phyloP scores from a whole-genome alignment of 2,113 vertebrate genomes.

The Ondatra zibethicus region DNA sequence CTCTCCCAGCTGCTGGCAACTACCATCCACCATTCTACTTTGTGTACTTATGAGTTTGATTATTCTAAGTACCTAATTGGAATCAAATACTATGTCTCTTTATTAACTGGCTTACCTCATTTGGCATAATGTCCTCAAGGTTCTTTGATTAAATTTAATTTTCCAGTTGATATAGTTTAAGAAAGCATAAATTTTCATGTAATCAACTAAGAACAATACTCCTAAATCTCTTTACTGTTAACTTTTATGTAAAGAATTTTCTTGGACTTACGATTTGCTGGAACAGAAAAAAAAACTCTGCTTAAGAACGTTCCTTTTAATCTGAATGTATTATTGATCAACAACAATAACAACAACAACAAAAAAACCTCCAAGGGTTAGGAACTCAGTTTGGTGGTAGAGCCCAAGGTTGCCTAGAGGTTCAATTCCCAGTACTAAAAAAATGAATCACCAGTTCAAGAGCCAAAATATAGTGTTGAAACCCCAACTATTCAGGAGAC shows the following conservation, averaged over 20 bases:
- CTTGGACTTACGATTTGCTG: neutral
- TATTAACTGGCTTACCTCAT: constrained; percentile 40
- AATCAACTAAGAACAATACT: constrained; percentile 13
- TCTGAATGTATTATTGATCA: neutral
- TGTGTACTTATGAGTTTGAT: constrained; percentile 21
- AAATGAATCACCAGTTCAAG: neutral
- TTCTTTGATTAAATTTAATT: constrained; percentile 45
- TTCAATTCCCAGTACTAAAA: neutral
- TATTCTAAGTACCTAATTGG: neutral
- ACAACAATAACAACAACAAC: neutral
- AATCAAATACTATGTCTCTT: constrained; percentile 59
- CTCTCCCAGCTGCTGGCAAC: neutral
- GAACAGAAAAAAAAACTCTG: constrained; percentile 47
- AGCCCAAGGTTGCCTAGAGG: neutral
- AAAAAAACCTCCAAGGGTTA: neutral
- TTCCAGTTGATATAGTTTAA: constrained; percentile 9
- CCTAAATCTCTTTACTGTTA: constrained; percentile 23
- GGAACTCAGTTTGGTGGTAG: neutral
- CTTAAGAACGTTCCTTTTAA: constrained; percentile 63
- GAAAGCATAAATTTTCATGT: neutral
- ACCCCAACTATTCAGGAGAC: neutral
- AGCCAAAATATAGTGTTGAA: neutral
- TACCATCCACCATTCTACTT: constrained; percentile 39
- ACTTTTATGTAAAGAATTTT: neutral
- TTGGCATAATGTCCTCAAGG: constrained; percentile 18